Evolutionary conservation across 2,888 invertebrate genomes (phyloP), one percentile per base, ranked within the genome.

Genomic region (Malachius bipustulatus): DNA sequence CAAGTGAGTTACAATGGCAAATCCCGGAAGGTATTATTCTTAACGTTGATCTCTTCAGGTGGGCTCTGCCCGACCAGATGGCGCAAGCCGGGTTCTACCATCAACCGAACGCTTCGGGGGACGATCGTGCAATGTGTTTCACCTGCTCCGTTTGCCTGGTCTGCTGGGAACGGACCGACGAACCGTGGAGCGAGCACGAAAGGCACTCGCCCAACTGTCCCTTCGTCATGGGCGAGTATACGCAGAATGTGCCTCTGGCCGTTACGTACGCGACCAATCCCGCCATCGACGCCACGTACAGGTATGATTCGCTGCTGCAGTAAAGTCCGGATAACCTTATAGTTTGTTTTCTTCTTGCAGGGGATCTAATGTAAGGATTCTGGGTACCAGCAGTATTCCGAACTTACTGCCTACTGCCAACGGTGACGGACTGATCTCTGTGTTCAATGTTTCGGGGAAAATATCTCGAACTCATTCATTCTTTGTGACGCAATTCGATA

Each of bases 161-260:
- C 4, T 89, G 87, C 65, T 94, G 94, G 94, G 94, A 94, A 65
- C 84, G 90, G 52, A 87, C 88, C 0, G 93, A 94, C 63, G 93
- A 94, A 57, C 94, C 94, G 2, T 93, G 93, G 91, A 90, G 90
- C 45, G 93, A 94, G 59, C 93, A 94, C 57, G 93, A 91, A 63
- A 71, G 93, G 3, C 93, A 94, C 59, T 90, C 91, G 3, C 88
- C 93, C 9, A 78, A 77, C 49, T 94, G 94, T 57, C 89, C 91
- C 1, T 91, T 91, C 62, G 89, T 94, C 2, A 78, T 88, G 58
- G 91, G 91, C 19, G 90, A 91, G 63, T 90, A 88, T 56, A 93
- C 93, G 8, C 89, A 90, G 63, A 94, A 94, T 63, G 91, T 93
- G 39, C 91, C 94, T 3, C 69, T 91, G 34, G 82, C 85, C 33